A percentile compares a stretch with the other conserved stretches of the same genome.
Conservation (phyloP, 1,140 invertebrate species). For the Eufriesea mexicana region DNA sequence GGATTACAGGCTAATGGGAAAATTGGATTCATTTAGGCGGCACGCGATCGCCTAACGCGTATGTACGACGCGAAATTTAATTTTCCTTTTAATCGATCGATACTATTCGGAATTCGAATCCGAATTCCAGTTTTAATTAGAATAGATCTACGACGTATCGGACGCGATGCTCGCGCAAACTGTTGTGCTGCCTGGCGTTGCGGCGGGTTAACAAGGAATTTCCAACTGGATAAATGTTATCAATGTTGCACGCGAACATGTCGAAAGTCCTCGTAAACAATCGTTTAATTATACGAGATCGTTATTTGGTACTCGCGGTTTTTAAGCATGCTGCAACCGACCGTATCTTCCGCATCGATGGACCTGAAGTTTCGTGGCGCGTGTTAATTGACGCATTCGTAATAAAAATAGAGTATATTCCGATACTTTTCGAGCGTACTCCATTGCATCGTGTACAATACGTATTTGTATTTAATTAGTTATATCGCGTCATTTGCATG, state of each 20-base stretch:
- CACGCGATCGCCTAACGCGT: no score
- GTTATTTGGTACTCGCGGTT: background rate
- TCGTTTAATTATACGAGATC: background rate
- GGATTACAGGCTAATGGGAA: background rate
- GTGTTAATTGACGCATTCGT: background rate
- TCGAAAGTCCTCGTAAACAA: constrained; percentile 16
- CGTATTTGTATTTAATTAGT: background rate
- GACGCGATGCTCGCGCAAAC: background rate
- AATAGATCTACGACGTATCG: background rate
- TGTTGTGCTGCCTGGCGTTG: background rate
- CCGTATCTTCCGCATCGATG: background rate
- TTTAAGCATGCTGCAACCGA: background rate
- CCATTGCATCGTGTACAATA: no score
- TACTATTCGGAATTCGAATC: background rate
- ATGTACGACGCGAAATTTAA: background rate
- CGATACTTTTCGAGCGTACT: background rate
- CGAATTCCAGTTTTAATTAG: constrained; percentile 17
- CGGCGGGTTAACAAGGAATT: constrained; percentile 12
- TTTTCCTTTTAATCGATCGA: constrained; percentile 19
- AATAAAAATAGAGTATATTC: background rate
- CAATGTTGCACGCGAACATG: background rate
- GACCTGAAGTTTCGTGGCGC: background rate
- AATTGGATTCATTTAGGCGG: constrained; percentile 18
- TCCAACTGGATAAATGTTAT: background rate
- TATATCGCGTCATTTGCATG: background rate